phyloP scores from a whole-genome alignment of 2,113 vertebrate genomes.

The Ammodytes dubius region DNA sequence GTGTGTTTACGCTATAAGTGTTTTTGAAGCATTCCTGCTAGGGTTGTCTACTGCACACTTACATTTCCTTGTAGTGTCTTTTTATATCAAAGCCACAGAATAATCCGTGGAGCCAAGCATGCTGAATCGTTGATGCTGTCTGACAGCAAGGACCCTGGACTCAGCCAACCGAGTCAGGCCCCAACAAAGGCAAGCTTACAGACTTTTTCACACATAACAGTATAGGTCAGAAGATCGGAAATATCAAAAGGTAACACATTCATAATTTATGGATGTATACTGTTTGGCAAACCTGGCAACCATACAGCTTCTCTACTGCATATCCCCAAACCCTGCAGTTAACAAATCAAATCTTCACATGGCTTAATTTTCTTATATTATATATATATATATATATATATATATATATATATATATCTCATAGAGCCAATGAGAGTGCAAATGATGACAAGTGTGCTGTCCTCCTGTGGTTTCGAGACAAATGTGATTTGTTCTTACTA shows the following conservation, averaged over 20 bases:
- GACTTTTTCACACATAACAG: slow-evolving; percentile 20
- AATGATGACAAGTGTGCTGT: background rate
- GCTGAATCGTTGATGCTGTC: slow-evolving; percentile 35
- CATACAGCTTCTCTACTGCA: background rate
- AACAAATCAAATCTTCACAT: slow-evolving; percentile 17
- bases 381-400: no score
- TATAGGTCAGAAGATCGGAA: slow-evolving; percentile 8
- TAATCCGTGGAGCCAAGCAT: slow-evolving; percentile 18
- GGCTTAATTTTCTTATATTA: no score
- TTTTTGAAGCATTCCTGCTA: background rate
- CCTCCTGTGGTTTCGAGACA: background rate
- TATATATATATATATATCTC: background rate
- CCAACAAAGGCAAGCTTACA: slow-evolving; percentile 34
- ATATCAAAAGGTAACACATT: slow-evolving; percentile 15
- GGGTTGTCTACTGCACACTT: slow-evolving; percentile 9
- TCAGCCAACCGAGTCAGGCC: slow-evolving; percentile 24
- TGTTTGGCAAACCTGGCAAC: background rate
- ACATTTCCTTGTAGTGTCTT: slow-evolving; percentile 8
- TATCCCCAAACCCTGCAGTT: slow-evolving; percentile 25
- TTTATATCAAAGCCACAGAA: slow-evolving; percentile 36
- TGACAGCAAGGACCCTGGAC: slow-evolving; percentile 37
- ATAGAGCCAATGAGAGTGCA: background rate
- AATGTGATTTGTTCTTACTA: background rate
- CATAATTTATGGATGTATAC: slow-evolving; percentile 7
- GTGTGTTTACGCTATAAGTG: background rate